A percentile compares a stretch with the other conserved stretches of the same genome.
These are phyloP conservation scores for Luscinia luscinia DNA, from an alignment of 2,797 vertebrate genomes.

Conservation along the genomic window DNA sequence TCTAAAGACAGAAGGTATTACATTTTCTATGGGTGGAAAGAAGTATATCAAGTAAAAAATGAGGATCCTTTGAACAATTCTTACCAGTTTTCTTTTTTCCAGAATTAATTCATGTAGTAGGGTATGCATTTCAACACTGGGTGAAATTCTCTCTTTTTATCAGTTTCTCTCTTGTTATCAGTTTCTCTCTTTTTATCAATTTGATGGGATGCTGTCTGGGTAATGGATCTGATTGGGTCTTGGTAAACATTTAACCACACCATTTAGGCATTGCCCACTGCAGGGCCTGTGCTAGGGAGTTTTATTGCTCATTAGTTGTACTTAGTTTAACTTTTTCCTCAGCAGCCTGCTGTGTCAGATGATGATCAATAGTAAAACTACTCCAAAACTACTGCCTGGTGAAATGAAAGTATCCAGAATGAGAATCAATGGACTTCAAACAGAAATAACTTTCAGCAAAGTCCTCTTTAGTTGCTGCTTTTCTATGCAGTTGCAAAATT, in stretches of 20 bases:
- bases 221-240: background rate
- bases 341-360: background rate
- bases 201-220: background rate
- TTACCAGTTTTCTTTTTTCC: background rate
- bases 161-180: background rate
- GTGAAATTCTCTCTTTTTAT: background rate
- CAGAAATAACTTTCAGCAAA: slow-evolving; percentile 2
- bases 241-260: background rate
- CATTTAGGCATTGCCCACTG: background rate
- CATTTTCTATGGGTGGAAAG: background rate
- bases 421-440: slow-evolving; percentile 20
- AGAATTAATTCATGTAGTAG: background rate
- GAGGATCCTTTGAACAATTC: background rate
- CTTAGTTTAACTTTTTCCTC: slow-evolving; percentile 1
- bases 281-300: background rate
- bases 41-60: background rate
- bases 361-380: slow-evolving; percentile 15
- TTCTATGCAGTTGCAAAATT: background rate
- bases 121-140: background rate
- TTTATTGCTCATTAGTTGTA: slow-evolving; percentile 14
- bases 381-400: background rate
- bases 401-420: slow-evolving; percentile 9
- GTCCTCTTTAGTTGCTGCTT: background rate
- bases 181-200: background rate
- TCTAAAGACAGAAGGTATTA: background rate